A percentile compares a stretch with the other conserved stretches of the same genome.
These are phyloP conservation scores for Drosophila parabipectinata DNA, from an alignment of 1,140 invertebrate genomes.

Conservation along the genomic window DNA sequence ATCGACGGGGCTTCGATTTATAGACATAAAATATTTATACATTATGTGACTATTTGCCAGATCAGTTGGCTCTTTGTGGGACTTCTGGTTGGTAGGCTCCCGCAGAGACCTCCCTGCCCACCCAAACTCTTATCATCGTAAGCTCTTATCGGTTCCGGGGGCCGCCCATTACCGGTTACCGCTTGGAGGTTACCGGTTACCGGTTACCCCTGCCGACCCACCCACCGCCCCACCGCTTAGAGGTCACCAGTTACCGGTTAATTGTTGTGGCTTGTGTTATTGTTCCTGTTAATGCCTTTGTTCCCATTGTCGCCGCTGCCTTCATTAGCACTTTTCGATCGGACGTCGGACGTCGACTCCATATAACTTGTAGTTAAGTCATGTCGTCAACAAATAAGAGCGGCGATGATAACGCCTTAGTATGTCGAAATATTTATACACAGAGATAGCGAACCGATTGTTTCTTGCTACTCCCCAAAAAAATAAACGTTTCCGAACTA, in stretches of 20 bases:
- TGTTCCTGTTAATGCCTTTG: conserved; percentile 8
- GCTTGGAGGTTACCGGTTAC: background rate
- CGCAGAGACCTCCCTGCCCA: too few relatives aligned
- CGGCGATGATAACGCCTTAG: conserved; percentile 42
- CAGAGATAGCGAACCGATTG: conserved; percentile 19
- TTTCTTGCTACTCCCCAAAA: background rate
- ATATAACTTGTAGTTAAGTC: conserved; percentile 39
- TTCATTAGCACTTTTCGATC: conserved; percentile 31
- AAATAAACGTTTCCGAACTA: background rate
- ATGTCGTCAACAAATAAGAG: conserved; percentile 44
- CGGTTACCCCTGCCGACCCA: too few relatives aligned
- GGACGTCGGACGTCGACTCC: conserved; percentile 5
- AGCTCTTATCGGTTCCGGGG: too few relatives aligned
- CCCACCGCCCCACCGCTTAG: background rate
- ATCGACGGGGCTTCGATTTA: background rate
- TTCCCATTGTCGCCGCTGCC: conserved; percentile 14
- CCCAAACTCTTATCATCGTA: background rate
- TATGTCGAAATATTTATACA: conserved; percentile 44
- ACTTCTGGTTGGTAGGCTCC: too few relatives aligned
- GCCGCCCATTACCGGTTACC: background rate
- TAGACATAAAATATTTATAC: background rate
- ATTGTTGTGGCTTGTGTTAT: background rate
- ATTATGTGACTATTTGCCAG: background rate
- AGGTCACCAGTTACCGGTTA: background rate
- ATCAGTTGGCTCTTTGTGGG: background rate